Evolutionary conservation across 2,888 invertebrate genomes (phyloP), one percentile per base, ranked within the genome.

Genomic region (Galerucella pusilla): DNA sequence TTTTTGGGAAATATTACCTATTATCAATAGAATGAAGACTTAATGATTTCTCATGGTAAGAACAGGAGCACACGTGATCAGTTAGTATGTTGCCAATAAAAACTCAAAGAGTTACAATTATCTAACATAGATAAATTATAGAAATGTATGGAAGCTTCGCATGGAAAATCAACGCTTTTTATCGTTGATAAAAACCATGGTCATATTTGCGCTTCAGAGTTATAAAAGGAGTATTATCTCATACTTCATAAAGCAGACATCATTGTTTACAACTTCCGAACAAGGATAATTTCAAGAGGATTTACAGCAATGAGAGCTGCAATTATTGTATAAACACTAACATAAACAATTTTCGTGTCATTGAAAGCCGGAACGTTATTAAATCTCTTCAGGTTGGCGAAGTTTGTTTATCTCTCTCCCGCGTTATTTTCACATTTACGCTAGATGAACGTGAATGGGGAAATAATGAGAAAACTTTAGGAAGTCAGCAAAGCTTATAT

Each of bases 381-480:
- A 63, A 35, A 63, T 63, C 63, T 63, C 14, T 63, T 63, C 42
- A 35, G 63, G 35, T 63, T 35, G 63, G 11, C 2, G 10, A 35
- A 63, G 35, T 14, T 42, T 28, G 6, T 28, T 28, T 63, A n/a
- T 42, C n/a, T 42, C 42, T 35, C 28, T 9, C n/a, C n/a, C 14
- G 52, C 52, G 7, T 52, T 52, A 52, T 52, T 52, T 14, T 52
- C 68, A 25, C 25, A 52, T 20, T 67, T 49, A 67, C 49, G 68
- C 42, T 35, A 7, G 12, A 14, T 59, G 54, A 35, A 42, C 68
- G 35, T 45, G 68, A 57, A 68, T 68, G 16, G 57, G 28, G 49
- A 16, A 68, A 68, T 68, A 68, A 68, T 68, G 68, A 68, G 59
- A 57, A 57, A 68, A 68, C 54, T 68, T 68, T 57, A 11, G 57